Percentiles rank a stretch among this genome's conserved stretches.
These are phyloP conservation scores for Chiloscyllium plagiosum DNA, from an alignment of 2,113 vertebrate species.

Conservation along the genomic window DNA sequence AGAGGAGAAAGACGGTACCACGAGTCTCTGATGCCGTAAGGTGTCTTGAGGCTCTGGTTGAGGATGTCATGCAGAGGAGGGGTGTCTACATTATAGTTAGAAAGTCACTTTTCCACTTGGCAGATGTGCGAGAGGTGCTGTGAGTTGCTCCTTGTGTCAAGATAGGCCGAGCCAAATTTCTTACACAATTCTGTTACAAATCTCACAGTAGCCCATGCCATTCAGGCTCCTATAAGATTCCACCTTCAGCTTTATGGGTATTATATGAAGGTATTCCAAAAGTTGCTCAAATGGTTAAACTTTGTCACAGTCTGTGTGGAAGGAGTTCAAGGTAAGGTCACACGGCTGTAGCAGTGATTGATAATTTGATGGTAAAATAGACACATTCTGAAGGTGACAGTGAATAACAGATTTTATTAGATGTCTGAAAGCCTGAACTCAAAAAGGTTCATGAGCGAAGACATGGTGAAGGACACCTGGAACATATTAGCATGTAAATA, in stretches of 20 bases:
- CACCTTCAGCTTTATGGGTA: neutral
- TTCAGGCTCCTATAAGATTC: no score
- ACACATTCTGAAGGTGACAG: neutral
- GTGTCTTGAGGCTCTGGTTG: no score
- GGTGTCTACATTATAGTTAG: no score
- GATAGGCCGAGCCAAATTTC: no score
- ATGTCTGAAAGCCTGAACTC: neutral
- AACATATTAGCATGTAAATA: neutral
- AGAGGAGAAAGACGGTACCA: no score
- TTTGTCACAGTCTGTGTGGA: neutral
- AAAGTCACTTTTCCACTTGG: no score
- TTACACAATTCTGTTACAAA: no score
- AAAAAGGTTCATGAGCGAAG: neutral
- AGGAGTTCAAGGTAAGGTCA: neutral
- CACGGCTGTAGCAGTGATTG: neutral
- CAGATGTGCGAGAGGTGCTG: no score
- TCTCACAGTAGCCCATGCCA: no score
- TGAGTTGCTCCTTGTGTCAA: no score
- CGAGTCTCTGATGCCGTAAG: no score
- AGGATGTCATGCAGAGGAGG: no score
- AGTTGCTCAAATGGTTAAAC: neutral
- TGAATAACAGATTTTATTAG: neutral
- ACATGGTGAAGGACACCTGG: neutral
- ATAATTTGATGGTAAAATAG: conserved; percentile 17
- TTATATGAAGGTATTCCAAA: neutral